Conservation (phyloP, 2,888 invertebrate species). For the Synergus umbraculus region DNA sequence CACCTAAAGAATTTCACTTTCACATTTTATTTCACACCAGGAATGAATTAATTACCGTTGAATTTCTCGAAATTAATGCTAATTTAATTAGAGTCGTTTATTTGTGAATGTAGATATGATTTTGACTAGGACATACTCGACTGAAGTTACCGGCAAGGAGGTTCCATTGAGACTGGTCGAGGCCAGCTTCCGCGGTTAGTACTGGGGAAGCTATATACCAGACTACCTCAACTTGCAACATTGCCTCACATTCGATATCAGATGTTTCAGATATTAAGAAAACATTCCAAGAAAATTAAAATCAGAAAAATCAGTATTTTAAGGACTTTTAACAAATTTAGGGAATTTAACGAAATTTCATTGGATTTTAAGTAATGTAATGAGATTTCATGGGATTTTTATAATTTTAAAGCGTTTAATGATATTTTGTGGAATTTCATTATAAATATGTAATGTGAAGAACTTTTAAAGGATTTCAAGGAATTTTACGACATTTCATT, state of each 20-base stretch:
- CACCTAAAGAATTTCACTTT: background rate
- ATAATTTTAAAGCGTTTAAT: too few species aligned
- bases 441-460: too few species aligned
- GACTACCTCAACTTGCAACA: constrained; percentile 1
- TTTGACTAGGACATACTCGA: background rate
- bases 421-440: too few species aligned
- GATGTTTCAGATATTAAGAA: background rate
- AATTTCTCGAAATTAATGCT: background rate
- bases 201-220: constrained; percentile 40
- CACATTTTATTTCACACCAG: background rate
- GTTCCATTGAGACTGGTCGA: constrained; percentile 69
- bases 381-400: too few species aligned
- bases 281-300: background rate
- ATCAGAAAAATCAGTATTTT: too few species aligned
- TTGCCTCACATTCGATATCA: background rate
- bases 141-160: constrained; percentile 64
- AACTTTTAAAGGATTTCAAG: too few species aligned
- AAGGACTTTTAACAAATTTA: too few species aligned
- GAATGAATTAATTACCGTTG: background rate
- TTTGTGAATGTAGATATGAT: background rate
- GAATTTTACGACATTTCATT: too few species aligned
- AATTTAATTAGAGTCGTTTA: background rate
- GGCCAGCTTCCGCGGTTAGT: constrained; percentile 70
- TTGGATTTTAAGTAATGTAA: too few species aligned
- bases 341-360: too few species aligned